Evolutionary conservation across 2,113 vertebrate genomes (phyloP), one percentile per base, ranked within the genome.

Genomic region (Malurus melanocephalus): DNA sequence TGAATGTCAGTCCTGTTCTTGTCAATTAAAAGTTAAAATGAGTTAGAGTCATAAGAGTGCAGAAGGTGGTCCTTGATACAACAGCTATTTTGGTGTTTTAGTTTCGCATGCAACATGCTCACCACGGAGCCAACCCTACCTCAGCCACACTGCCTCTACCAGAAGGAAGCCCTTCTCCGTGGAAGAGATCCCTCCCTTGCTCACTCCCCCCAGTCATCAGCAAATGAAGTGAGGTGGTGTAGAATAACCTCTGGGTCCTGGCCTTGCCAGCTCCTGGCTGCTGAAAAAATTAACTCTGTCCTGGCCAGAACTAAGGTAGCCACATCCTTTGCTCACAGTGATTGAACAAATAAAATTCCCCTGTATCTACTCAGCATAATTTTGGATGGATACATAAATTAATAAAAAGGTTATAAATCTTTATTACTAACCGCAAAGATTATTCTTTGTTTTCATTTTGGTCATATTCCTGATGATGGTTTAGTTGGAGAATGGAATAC

Each of bases 191-290:
- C 5, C 8, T 11, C 16, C 8, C 2, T 13, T 57, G 27, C 22
- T 27, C 22, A 4, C 15, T 23, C 4, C 30, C 6, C 7, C 16
- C 19, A 45, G 38, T 22, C 15, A n/a, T 11, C 0, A 0, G 19
- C 4, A 52, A 46, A 60, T 26, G 9, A 21, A 2, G 7, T 16
- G 8, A 45, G 9, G 7, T 45, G 13, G 1, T 46, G n/a, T n/a
- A 46, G n/a, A 66, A 66, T 45, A 17, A 24, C 13, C 13, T 52
- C 38, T 23, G 38, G 3, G 6, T 52, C 23, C 38, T 52, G n/a
- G 6, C 28, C 38, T 16, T 15, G 10, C 16, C 6, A 14, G 16
- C 9, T 38, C 9, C 19, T 33, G 20, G 19, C 20, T 66, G 12
- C 23, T 45, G 8, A 16, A 80, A 66, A 66, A 38, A 24, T 52